These are phyloP conservation scores for Ceriagrion tenellum DNA, from an alignment of 2,888 invertebrate species.

Conservation along the genomic window DNA sequence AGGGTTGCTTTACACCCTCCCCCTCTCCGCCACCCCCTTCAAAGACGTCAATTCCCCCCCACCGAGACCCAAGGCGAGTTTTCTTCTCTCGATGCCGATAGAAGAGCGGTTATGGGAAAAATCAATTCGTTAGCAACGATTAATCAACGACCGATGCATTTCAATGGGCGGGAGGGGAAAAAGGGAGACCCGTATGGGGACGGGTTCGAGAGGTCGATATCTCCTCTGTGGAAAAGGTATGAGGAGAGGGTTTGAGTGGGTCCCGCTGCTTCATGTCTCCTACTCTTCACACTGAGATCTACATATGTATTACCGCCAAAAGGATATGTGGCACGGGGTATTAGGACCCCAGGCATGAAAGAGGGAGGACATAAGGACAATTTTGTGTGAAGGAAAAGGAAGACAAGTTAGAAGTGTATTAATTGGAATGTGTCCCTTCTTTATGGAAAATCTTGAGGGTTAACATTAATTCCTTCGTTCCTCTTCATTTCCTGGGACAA, in stretches of 20 bases:
- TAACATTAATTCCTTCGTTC: no score
- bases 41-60: constrained; percentile 9
- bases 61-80: background rate
- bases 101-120: constrained; percentile 32
- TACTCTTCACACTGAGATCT: no score
- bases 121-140: constrained; percentile 39
- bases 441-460: no score
- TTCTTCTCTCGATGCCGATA: constrained; percentile 24
- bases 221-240: background rate
- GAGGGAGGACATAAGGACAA: no score
- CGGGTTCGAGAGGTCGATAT: background rate
- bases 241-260: background rate
- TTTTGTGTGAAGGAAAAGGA: no score
- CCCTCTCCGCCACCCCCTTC: background rate
- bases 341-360: background rate
- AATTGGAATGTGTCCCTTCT: no score
- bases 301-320: no score
- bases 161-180: background rate
- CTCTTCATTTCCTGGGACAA: no score
- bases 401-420: no score
- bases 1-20: background rate
- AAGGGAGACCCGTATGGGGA: background rate
- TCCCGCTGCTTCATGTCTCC: background rate
- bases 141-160: constrained; percentile 29
- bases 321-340: no score